A percentile compares a stretch with the other conserved stretches of the same genome.
Evolutionary conservation across 1,140 invertebrate genomes (phyloP).

Genomic region (Drosophila teissieri): DNA sequence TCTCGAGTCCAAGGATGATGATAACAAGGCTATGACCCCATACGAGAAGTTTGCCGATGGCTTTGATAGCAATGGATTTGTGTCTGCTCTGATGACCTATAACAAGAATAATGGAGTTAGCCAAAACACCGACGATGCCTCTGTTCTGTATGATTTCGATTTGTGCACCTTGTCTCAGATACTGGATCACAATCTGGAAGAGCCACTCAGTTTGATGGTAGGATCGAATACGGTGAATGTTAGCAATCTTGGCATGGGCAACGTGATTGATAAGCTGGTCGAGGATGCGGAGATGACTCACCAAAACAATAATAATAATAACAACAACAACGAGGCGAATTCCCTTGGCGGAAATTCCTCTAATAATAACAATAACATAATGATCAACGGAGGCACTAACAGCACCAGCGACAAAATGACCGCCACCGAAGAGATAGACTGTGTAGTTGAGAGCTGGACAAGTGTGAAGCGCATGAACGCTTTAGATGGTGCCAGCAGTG

Average conservation of each 20-base stretch:
- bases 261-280: constrained; percentile 71
- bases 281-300: constrained; percentile 57
- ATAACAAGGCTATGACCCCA: constrained; percentile 71
- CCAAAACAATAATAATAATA: constrained; percentile 68
- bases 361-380: constrained; percentile 52
- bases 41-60: constrained; percentile 80
- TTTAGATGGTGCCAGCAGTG: constrained; percentile 50
- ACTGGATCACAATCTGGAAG: constrained; percentile 68
- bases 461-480: constrained; percentile 79
- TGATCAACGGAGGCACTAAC: constrained; percentile 60
- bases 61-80: constrained; percentile 80
- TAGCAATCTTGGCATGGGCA: constrained; percentile 57
- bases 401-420: constrained; percentile 52
- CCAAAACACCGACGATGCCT: constrained; percentile 62
- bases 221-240: constrained; percentile 72
- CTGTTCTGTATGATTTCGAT: constrained; percentile 69
- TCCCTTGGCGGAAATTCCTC: constrained; percentile 47
- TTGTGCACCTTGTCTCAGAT: constrained; percentile 70
- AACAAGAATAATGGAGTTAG: constrained; percentile 62
- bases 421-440: constrained; percentile 72
- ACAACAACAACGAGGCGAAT: constrained; percentile 51
- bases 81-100: constrained; percentile 72
- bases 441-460: constrained; percentile 75
- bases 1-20: constrained; percentile 74
- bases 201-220: constrained; percentile 59